phyloP scores from a whole-genome alignment of 1,140 invertebrate genomes.

The Phocides pigmalion region DNA sequence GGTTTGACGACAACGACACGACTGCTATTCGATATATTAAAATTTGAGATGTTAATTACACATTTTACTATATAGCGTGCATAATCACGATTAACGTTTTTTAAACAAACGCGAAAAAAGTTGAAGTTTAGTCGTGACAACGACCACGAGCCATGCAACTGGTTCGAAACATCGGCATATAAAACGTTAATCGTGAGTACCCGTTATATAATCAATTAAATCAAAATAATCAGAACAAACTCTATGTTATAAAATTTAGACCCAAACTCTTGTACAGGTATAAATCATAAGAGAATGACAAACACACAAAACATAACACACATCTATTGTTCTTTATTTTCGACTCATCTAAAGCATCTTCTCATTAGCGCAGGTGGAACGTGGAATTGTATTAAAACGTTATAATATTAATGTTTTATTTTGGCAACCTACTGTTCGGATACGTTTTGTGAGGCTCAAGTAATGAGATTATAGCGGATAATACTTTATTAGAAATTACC shows the following conservation, averaged over 20 bases:
- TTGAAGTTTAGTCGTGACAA: no score
- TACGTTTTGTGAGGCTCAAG: conserved; percentile 45
- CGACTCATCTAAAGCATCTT: conserved; percentile 7
- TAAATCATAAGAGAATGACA: conserved; percentile 14
- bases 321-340: conserved; percentile 10
- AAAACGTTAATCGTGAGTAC: no score
- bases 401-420: conserved; percentile 78
- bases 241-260: not conserved
- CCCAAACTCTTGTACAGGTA: not conserved
- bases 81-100: no score
- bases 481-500: no score
- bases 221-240: no score
- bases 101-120: no score
- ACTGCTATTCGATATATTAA: not conserved
- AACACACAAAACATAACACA: not conserved
- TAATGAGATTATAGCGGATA: conserved; percentile 10
- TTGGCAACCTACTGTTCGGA: conserved; percentile 68
- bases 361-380: conserved; percentile 60
- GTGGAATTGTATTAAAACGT: conserved; percentile 57
- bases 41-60: no score
- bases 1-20: not conserved
- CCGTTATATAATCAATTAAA: no score
- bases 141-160: no score
- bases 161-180: no score
- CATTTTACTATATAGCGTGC: no score